Percentiles rank a stretch among this genome's conserved stretches.
These are phyloP conservation scores for Eilema sororculum DNA, from an alignment of 2,888 invertebrate genomes.

Conservation along the genomic window DNA sequence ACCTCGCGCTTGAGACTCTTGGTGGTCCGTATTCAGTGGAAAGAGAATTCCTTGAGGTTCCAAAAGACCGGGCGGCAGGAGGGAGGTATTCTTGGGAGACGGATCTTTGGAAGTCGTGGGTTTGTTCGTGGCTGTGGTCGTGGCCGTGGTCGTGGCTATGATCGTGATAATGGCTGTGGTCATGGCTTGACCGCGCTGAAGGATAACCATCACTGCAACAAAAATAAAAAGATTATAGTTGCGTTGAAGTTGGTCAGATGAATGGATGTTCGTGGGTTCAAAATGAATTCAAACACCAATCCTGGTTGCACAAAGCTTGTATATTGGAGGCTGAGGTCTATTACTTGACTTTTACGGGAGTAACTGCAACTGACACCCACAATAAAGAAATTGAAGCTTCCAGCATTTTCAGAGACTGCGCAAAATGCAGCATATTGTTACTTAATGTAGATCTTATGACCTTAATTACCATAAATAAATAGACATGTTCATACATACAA, in stretches of 20 bases:
- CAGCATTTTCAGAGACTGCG: too few species aligned
- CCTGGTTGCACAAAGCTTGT: too few species aligned
- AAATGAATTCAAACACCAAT: background rate
- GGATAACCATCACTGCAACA: conserved; percentile 71
- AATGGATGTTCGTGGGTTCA: too few species aligned
- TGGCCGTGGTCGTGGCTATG: conserved; percentile 34
- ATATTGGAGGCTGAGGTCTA: too few species aligned
- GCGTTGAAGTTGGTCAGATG: background rate
- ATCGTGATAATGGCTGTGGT: conserved; percentile 36
- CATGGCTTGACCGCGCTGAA: conserved; percentile 58
- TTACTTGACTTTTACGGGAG: too few species aligned
- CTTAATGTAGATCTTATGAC: too few species aligned
- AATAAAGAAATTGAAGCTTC: too few species aligned
- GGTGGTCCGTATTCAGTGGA: conserved; percentile 60
- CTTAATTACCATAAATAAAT: too few species aligned
- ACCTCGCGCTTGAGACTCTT: conserved; percentile 30
- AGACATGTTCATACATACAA: background rate
- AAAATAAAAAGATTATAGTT: background rate
- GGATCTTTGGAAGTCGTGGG: conserved; percentile 53
- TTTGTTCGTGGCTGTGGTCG: conserved; percentile 44
- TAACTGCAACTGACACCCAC: too few species aligned
- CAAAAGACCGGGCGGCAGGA: conserved; percentile 46
- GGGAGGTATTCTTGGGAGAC: conserved; percentile 59
- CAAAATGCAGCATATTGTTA: too few species aligned
- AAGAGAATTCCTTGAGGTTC: conserved; percentile 51